phyloP scores from a whole-genome alignment of 2,888 invertebrate species.

The Tenthredo scrophulariae region DNA sequence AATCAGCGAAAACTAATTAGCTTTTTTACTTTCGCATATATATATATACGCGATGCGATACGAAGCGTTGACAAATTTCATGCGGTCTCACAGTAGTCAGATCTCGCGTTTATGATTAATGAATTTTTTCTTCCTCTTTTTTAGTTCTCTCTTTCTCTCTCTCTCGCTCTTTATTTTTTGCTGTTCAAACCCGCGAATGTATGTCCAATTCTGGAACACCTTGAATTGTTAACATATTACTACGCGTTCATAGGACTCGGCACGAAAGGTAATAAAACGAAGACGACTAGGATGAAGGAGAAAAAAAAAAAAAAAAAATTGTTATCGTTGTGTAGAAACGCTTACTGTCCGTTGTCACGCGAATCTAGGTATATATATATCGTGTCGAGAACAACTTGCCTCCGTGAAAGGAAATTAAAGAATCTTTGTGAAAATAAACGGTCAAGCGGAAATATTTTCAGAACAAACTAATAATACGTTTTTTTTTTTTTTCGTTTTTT shows the following conservation, averaged over 20 bases:
- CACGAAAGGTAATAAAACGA: neutral
- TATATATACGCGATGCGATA: neutral
- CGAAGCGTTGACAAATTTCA: constrained; percentile 1
- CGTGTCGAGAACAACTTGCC: neutral
- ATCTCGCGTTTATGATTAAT: neutral
- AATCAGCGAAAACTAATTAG: no score
- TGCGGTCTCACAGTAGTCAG: neutral
- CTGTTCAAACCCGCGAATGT: neutral
- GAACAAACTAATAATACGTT: neutral
- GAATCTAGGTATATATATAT: neutral
- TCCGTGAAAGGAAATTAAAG: neutral
- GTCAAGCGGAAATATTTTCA: neutral
- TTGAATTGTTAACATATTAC: neutral
- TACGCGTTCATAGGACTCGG: neutral
- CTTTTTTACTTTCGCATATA: neutral
- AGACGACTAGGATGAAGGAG: neutral
- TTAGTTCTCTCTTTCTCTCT: neutral
- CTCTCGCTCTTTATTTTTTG: neutral
- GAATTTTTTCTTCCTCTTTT: neutral
- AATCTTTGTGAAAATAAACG: neutral
- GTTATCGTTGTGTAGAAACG: neutral
- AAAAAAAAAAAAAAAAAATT: constrained; percentile 5
- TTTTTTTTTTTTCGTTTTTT: neutral
- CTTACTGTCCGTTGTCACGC: constrained; percentile 15
- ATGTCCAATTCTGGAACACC: neutral